A percentile compares a stretch with the other conserved stretches of the same genome.
Conservation (phyloP, 2,113 vertebrate species). For the Todiramphus saurophagus region DNA sequence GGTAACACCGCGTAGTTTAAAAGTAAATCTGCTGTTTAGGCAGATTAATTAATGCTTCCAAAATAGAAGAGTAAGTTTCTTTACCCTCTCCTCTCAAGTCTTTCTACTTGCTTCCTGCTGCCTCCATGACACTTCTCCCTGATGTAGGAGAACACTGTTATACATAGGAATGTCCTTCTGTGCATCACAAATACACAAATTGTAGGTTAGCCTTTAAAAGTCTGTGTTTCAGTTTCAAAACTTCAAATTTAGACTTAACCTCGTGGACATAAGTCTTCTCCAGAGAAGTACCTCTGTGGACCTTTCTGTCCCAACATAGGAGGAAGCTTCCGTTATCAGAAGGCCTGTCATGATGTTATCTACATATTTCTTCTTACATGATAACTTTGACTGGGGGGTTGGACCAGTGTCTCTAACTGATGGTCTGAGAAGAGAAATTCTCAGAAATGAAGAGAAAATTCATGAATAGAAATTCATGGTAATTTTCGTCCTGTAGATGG, state of each 20-base stretch:
- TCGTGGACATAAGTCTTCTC: neutral
- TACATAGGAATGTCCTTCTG: neutral
- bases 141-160: fast-evolving
- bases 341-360: neutral
- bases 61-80: neutral
- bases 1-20: neutral
- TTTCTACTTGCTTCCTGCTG: neutral
- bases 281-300: neutral
- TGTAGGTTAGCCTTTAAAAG: neutral
- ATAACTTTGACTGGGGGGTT: neutral
- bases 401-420: neutral
- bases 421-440: neutral
- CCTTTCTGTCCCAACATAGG: neutral
- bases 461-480: neutral
- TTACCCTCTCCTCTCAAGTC: neutral
- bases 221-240: neutral
- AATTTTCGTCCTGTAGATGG: neutral
- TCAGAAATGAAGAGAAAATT: too few relatives aligned
- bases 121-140: neutral
- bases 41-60: neutral
- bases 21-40: neutral
- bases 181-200: neutral
- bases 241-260: neutral
- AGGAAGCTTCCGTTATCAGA: neutral
- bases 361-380: fast-evolving